A percentile compares a stretch with the other conserved stretches of the same genome.
phyloP scores from a whole-genome alignment of 2,888 invertebrate species.

The Drosophila maculinotata region DNA sequence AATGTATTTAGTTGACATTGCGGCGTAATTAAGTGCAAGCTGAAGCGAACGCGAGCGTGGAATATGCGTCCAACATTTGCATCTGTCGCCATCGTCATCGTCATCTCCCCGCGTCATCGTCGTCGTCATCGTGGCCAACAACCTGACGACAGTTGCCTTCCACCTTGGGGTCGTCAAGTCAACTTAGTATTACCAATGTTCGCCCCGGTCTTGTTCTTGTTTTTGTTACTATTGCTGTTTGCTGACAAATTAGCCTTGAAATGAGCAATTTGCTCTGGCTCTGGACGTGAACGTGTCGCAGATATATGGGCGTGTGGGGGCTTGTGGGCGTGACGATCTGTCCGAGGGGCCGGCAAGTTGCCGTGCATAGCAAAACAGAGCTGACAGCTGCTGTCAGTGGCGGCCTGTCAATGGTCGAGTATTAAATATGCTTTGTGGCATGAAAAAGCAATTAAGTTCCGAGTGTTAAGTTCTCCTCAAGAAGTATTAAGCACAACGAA shows the following conservation, averaged over 20 bases:
- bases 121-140: slow-evolving; percentile 1
- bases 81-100: slow-evolving; percentile 48
- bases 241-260: slow-evolving; percentile 83
- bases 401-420: slow-evolving; percentile 66
- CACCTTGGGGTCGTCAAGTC: slow-evolving; percentile 33
- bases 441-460: slow-evolving; percentile 73
- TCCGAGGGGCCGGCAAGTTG: slow-evolving; percentile 28
- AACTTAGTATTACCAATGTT: slow-evolving; percentile 36
- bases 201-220: too few relatives aligned
- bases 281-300: slow-evolving; percentile 42
- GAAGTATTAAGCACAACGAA: slow-evolving; percentile 8
- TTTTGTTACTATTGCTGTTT: slow-evolving; percentile 40
- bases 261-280: slow-evolving; percentile 78
- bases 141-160: slow-evolving; percentile 30
- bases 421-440: slow-evolving; percentile 76
- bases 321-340: slow-evolving; percentile 12
- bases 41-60: slow-evolving; percentile 21
- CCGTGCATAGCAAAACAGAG: slow-evolving; percentile 68
- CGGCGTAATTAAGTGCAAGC: slow-evolving; percentile 70
- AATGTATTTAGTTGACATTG: slow-evolving; percentile 74
- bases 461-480: slow-evolving; percentile 47
- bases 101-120: slow-evolving; percentile 17
- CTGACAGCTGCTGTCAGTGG: slow-evolving; percentile 79
- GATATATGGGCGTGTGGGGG: slow-evolving; percentile 1
- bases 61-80: slow-evolving; percentile 53